Evolutionary conservation across 35 echinoderm and acorn worm species (phyloP).

Genomic region (Ophiothrix spiculata): DNA sequence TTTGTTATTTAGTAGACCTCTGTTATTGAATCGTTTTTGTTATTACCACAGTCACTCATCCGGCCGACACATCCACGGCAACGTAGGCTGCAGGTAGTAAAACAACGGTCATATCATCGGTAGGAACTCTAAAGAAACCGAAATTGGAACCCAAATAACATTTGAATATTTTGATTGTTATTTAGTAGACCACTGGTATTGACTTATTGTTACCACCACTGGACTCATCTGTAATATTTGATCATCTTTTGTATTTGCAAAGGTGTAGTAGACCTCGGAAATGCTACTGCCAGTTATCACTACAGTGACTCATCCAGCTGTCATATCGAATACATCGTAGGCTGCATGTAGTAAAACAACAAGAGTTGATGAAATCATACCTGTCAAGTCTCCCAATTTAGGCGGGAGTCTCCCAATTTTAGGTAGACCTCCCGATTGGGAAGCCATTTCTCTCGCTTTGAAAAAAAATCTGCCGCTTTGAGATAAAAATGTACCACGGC

Average conservation of each 20-base stretch:
- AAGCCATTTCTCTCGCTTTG: too few relatives aligned
- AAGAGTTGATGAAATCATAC: too few relatives aligned
- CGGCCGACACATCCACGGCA: slow-evolving; percentile 43
- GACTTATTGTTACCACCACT: slow-evolving; percentile 45
- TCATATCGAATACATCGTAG: slow-evolving; percentile 41
- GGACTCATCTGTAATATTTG: too few relatives aligned
- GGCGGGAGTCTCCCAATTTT: too few relatives aligned
- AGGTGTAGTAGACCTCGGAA: too few relatives aligned
- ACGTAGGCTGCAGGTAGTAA: slow-evolving; percentile 50
- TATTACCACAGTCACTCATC: slow-evolving; percentile 47
- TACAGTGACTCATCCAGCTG: slow-evolving; percentile 40
- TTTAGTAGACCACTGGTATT: slow-evolving; percentile 16
- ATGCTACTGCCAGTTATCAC: too few relatives aligned
- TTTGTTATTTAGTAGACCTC: background rate
- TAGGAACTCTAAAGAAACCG: slow-evolving; percentile 86
- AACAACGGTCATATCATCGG: slow-evolving; percentile 80
- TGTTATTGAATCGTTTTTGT: slow-evolving; percentile 47
- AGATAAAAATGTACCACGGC: too few relatives aligned
- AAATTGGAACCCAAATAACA: slow-evolving; percentile 73
- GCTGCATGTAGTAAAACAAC: slow-evolving; percentile 64
- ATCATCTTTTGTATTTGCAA: too few relatives aligned
- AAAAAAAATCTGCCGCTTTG: too few relatives aligned
- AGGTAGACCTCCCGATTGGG: too few relatives aligned
- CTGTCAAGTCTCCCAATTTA: too few relatives aligned
- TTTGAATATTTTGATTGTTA: background rate